phyloP scores from a whole-genome alignment of 2,888 invertebrate genomes.

The Orthosia gracilis region DNA sequence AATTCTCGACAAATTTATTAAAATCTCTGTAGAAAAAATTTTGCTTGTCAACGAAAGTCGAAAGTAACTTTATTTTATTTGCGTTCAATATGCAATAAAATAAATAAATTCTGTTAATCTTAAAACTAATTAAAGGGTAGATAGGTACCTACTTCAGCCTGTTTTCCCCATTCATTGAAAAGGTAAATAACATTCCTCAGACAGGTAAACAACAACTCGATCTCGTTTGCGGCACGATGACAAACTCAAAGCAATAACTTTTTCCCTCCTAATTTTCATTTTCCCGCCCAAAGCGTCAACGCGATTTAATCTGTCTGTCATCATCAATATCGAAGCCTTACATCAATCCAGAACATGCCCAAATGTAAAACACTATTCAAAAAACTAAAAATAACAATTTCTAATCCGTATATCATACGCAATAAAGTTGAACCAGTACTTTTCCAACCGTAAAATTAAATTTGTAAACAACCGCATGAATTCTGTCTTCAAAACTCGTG shows the following conservation, averaged over 20 bases:
- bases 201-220: constrained; percentile 6
- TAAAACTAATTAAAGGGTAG: background rate
- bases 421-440: constrained; percentile 33
- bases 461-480: constrained; percentile 74
- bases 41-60: background rate
- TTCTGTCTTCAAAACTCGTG: constrained; percentile 82
- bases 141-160: background rate
- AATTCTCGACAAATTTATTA: background rate
- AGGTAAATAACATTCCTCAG: constrained; percentile 6
- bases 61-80: too few relatives aligned
- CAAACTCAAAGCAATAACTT: constrained; percentile 59
- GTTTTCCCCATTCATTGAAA: background rate
- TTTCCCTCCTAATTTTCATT: constrained; percentile 75
- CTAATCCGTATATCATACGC: constrained; percentile 49
- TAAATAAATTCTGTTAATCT: background rate
- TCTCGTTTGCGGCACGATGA: constrained; percentile 16
- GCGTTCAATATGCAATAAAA: background rate
- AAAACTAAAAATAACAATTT: constrained; percentile 39
- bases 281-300: constrained; percentile 84
- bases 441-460: constrained; percentile 44
- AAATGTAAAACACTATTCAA: constrained; percentile 47
- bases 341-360: constrained; percentile 80
- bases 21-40: too few relatives aligned
- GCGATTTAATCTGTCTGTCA: constrained; percentile 84
- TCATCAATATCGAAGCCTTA: constrained; percentile 80